Base-by-base conservation (phyloP, 1,140 invertebrate species). In the Euura saliciscinereae region DNA sequence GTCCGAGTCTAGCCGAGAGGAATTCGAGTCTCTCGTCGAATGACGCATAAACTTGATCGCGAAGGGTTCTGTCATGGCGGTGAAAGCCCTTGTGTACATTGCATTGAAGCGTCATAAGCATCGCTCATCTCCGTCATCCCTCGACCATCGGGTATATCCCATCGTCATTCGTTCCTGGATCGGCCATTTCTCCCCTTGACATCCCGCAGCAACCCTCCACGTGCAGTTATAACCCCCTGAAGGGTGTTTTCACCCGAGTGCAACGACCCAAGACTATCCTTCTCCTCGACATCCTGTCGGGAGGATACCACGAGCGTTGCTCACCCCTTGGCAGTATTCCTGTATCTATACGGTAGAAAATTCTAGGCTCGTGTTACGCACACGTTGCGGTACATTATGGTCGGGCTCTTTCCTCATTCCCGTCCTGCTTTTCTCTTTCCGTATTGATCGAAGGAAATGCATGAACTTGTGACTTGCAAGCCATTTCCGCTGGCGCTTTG, bases 341-440 rank as follows among this genome's bases (percentile, higher is more conserved):
- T 28, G 28, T 28, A 28, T 28, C 28, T 28, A 28, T 28, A 28
- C 28, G 1, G 28, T 28, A 28, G 28, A 28, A 28, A 46, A 69
- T 69, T 69, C 44, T 13, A 45, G 68, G 68, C 68, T n/a, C 46
- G 44, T 44, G 6, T 10, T 69, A 69, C 13, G 46, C 68, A 69
- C 11, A 43, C 68, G 68, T n/a, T 42, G 68, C 28, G 28, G 28
- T 28, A 28, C 28, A 28, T 28, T 28, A 28, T 28, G 28, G 28
- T 28, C 28, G 28, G 28, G 28, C 28, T 28, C 28, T 28, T 28
- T 0, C 6, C 51, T 59, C 51, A 11, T n/a, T 11, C 51, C 13
- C 1, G 10, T 6, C 13, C 51, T 59, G 3, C 2, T 6, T 59
- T 6, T 59, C 51, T 59, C 3, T 59, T 59, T 4, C 13, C 51